These are phyloP conservation scores for Furnarius figulus DNA, from an alignment of 2,113 vertebrate genomes.

Conservation along the genomic window DNA sequence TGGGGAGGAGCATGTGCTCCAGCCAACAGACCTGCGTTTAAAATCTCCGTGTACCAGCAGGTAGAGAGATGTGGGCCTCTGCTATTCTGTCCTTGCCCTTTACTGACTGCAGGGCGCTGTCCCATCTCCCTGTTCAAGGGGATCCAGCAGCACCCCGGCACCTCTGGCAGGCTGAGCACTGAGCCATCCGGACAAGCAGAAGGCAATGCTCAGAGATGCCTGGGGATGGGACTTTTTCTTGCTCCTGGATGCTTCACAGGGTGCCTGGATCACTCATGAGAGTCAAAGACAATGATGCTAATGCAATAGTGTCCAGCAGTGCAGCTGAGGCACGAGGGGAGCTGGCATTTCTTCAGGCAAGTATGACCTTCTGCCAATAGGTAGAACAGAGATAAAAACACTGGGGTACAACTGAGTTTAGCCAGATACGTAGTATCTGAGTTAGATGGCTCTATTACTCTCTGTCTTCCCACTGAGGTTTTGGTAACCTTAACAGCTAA, in stretches of 20 bases:
- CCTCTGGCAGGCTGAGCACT: not conserved
- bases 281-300: not conserved
- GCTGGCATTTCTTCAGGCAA: not conserved
- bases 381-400: not conserved
- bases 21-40: not conserved
- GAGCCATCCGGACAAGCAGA: not conserved
- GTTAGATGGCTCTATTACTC: not conserved
- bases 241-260: not conserved
- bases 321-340: not conserved
- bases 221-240: not conserved
- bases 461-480: not conserved
- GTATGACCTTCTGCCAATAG: not conserved
- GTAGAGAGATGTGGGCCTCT: not conserved
- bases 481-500: not conserved
- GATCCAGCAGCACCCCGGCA: not conserved
- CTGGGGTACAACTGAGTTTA: not conserved
- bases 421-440: not conserved
- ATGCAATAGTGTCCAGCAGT: not conserved
- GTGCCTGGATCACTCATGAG: not conserved
- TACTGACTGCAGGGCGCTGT: not conserved
- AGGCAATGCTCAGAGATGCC: not conserved
- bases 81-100: not conserved
- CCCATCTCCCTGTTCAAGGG: not conserved
- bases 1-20: not conserved
- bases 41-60: not conserved